These are phyloP conservation scores for Sebastes alutus DNA, from an alignment of 2,797 vertebrate genomes.

Conservation along the genomic window DNA sequence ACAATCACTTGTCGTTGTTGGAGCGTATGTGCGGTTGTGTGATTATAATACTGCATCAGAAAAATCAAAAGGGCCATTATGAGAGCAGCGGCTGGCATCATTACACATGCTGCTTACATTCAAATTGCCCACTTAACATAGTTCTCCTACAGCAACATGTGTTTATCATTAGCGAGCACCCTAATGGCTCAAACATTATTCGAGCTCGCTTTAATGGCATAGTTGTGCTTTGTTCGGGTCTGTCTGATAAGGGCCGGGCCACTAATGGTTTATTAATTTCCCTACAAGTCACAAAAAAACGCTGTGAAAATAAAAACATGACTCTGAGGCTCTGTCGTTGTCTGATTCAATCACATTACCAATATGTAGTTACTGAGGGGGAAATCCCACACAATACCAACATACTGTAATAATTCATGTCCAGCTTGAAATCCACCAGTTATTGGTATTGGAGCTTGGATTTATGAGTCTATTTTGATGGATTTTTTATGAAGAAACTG, in stretches of 20 bases:
- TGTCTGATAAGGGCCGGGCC: constrained; percentile 74
- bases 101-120: constrained; percentile 83
- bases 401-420: constrained; percentile 3
- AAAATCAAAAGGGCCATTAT: constrained; percentile 75
- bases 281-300: constrained; percentile 45
- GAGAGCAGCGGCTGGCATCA: constrained; percentile 71
- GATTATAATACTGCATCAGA: constrained; percentile 58
- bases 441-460: not conserved
- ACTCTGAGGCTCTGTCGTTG: constrained; percentile 24
- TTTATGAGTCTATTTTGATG: not conserved
- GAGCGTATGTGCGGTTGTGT: constrained; percentile 6
- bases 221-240: constrained; percentile 75
- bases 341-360: constrained; percentile 32
- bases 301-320: constrained; percentile 41
- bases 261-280: constrained; percentile 83
- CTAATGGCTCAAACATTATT: constrained; percentile 87
- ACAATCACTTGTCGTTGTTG: constrained; percentile 24
- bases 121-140: constrained; percentile 86
- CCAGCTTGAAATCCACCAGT: constrained; percentile 1
- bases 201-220: constrained; percentile 77
- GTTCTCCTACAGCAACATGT: constrained; percentile 83
- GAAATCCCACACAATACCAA: constrained; percentile 21
- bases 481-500: not conserved
- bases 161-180: constrained; percentile 82
- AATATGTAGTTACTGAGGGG: not conserved